Evolutionary conservation across 2,113 vertebrate genomes (phyloP).

Genomic region (Anas platyrhynchos): DNA sequence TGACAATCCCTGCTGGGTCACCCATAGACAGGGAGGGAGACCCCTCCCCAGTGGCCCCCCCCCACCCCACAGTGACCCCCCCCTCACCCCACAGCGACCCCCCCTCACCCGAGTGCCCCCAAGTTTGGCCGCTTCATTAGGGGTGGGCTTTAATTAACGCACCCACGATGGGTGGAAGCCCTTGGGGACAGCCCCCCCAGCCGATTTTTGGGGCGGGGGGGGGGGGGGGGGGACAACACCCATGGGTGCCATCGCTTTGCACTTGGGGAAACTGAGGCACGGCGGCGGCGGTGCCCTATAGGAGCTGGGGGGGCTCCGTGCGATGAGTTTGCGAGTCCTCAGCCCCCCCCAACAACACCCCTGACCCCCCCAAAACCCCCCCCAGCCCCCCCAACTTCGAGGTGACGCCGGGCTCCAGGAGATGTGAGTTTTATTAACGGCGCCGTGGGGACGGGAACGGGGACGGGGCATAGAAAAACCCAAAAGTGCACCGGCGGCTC

Average conservation of each 20-base stretch:
- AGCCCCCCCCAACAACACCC: not conserved
- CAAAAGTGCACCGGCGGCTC: not conserved
- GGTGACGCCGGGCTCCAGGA: not conserved
- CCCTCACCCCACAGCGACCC: not conserved
- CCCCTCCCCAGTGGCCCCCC: not conserved
- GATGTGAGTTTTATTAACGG: constrained; percentile 60
- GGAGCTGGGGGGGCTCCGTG: not conserved
- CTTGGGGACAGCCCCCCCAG: not conserved
- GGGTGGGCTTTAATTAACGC: not conserved
- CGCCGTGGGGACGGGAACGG: not conserved
- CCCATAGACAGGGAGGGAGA: not conserved
- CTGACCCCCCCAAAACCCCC: too few relatives aligned
- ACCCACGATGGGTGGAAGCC: too few relatives aligned
- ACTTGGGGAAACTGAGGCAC: not conserved
- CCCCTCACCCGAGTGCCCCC: not conserved
- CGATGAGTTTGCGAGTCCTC: not conserved
- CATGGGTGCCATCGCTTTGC: not conserved
- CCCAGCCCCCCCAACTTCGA: too few relatives aligned
- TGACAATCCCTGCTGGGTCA: not conserved
- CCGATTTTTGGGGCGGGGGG: too few relatives aligned
- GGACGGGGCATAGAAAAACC: not conserved
- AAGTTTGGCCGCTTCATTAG: not conserved
- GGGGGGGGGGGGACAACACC: too few relatives aligned
- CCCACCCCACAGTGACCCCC: too few relatives aligned
- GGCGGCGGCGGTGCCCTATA: fast-evolving